A percentile compares a stretch with the other conserved stretches of the same genome.
phyloP scores from a whole-genome alignment of 2,113 vertebrate genomes.

The Rousettus leschenaultii region DNA sequence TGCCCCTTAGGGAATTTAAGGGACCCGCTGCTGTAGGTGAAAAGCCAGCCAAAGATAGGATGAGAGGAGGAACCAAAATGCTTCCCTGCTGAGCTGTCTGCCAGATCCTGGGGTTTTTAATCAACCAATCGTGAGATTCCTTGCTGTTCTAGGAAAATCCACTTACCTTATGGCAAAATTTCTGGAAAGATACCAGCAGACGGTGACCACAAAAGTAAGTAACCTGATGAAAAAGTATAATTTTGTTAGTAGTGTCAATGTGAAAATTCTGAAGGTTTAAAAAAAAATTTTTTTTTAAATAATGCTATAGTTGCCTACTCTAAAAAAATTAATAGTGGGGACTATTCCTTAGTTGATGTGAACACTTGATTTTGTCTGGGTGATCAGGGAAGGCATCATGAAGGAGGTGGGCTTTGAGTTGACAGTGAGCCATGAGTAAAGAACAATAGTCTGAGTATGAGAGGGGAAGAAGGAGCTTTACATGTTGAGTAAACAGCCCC shows the following conservation, averaged over 20 bases:
- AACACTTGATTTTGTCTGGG: neutral
- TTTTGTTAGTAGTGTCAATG: neutral
- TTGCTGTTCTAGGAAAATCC: neutral
- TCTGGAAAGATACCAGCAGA: neutral
- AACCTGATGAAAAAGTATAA: neutral
- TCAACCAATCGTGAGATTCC: neutral
- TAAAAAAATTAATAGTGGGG: neutral
- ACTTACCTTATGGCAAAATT: neutral
- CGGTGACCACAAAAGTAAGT: neutral
- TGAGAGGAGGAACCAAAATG: neutral
- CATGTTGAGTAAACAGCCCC: neutral
- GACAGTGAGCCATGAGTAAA: neutral
- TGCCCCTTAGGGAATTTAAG: neutral
- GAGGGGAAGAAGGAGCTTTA: neutral
- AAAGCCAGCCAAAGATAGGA: constrained; percentile 4
- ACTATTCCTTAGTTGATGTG: neutral
- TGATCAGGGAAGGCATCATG: neutral
- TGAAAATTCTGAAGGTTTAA: neutral
- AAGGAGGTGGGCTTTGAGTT: neutral
- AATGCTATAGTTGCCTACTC: neutral
- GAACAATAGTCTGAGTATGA: neutral
- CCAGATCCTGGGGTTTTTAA: neutral
- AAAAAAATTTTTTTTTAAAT: neutral
- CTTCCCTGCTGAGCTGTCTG: neutral
- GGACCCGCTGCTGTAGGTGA: neutral